Evolutionary conservation across 2,888 invertebrate genomes (phyloP).

Genomic region (Cryptocheilus praepositus): DNA sequence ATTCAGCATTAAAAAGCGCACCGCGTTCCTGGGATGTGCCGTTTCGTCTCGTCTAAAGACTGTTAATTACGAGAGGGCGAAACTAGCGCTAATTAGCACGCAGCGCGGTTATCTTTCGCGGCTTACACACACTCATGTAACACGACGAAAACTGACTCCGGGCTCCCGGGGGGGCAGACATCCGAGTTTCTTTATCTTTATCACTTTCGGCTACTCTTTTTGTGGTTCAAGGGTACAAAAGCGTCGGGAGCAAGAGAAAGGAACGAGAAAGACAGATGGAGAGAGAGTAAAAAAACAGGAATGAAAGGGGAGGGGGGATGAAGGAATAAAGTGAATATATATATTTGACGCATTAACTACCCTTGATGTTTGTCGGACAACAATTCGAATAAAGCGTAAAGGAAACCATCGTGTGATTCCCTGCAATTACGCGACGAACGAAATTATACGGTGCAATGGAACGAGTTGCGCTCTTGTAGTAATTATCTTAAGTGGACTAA

Average conservation of each 20-base stretch:
- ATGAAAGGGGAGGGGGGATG: constrained; percentile 20
- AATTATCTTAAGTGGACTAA: too few relatives aligned
- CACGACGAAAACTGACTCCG: constrained; percentile 15
- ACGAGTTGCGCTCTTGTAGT: too few relatives aligned
- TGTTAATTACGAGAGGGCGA: constrained; percentile 38
- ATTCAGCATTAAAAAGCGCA: too few relatives aligned
- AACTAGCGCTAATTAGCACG: constrained; percentile 43
- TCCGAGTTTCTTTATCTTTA: constrained; percentile 19
- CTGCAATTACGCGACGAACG: too few relatives aligned
- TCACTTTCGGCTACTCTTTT: constrained; percentile 1
- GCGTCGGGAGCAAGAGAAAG: constrained; percentile 11
- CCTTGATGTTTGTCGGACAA: too few relatives aligned
- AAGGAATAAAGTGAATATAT: not conserved
- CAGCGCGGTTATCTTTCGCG: constrained; percentile 17
- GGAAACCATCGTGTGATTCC: too few relatives aligned
- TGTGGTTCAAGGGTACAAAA: constrained; percentile 8
- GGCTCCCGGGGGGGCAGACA: constrained; percentile 2
- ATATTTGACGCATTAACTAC: not conserved
- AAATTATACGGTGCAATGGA: too few relatives aligned
- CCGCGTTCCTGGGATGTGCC: too few relatives aligned
- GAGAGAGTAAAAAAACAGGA: constrained; percentile 28
- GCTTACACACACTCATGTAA: not conserved
- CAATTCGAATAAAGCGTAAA: too few relatives aligned
- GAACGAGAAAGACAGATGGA: constrained; percentile 25
- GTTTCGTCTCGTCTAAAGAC: not conserved